Evolutionary conservation across 2,797 vertebrate genomes (phyloP), one percentile per base, ranked within the genome.

Genomic region (Pagetopsis macropterus): DNA sequence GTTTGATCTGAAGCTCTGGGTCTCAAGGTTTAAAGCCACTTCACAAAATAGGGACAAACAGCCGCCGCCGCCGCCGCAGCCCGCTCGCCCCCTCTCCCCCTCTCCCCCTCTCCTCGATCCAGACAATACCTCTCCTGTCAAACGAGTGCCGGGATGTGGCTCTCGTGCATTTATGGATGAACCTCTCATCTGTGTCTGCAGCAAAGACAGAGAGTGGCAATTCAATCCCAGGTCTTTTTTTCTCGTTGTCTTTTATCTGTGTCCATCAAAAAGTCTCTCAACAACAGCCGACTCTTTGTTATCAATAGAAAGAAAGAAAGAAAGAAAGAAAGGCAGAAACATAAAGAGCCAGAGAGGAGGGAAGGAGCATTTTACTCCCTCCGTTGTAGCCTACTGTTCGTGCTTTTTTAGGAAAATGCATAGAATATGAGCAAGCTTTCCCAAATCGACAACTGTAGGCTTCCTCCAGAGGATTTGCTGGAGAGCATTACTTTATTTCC

Each of bases 101-200:
- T 23, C 23, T 0, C 23, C 21, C 21, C 21, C 21, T 15, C 41
- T 15, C 57, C 54, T 50, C 37, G 6, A 60, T 80, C 61, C 68
- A 76, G 69, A 86, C 81, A 79, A 75, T 77, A 70, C 65, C 67
- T 75, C 74, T 85, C 68, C 75, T 82, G 70, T 88, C 66, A 79
- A 74, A 83, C 6, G 19, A 75, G 67, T 61, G 40, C 67, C 44
- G 41, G 49, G 67, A 76, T 66, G 57, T 33, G 57, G 67, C 70
- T 67, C 64, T 86, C 58, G 60, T 72, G 79, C 74, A 60, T 83
- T 86, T 61, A 77, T 74, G 82, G 85, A 87, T 79, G 82, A 84
- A 78, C 77, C 82, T 76, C 77, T 85, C 45, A 15, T 78, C 46
- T 1, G 10, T 14, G 58, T 77, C 84, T 70, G 72, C 41, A 46